Conservation (phyloP, 2,113 vertebrate species). For the Phoxinus phoxinus region DNA sequence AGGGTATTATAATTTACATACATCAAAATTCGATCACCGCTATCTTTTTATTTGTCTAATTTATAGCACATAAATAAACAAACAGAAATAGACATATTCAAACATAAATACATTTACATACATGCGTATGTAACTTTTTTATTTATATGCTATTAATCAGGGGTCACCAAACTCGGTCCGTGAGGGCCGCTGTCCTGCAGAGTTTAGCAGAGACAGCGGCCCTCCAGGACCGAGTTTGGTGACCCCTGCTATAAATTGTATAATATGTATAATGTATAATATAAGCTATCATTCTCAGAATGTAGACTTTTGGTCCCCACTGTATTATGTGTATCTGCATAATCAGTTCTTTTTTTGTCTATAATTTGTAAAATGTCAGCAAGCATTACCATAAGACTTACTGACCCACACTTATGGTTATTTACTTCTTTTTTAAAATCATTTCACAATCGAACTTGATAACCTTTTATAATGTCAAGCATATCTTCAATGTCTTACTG, state of each 20-base stretch:
- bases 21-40: too few species aligned
- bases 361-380: background rate
- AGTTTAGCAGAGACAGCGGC: too few species aligned
- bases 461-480: slow-evolving; percentile 6
- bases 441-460: background rate
- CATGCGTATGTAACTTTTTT: background rate
- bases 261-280: too few species aligned
- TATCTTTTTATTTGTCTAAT: background rate
- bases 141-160: background rate
- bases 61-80: background rate
- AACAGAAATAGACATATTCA: too few species aligned
- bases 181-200: too few species aligned
- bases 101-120: too few species aligned
- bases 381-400: background rate
- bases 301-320: background rate
- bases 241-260: too few species aligned
- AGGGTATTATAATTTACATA: too few species aligned
- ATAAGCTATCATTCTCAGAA: background rate
- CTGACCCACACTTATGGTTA: background rate
- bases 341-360: background rate
- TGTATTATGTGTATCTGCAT: background rate
- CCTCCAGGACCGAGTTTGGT: too few species aligned
- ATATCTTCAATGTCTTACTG: background rate
- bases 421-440: background rate
- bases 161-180: too few species aligned